Evolutionary conservation across 1,140 invertebrate species (phyloP).

Genomic region (Stegodyphus dumicola): DNA sequence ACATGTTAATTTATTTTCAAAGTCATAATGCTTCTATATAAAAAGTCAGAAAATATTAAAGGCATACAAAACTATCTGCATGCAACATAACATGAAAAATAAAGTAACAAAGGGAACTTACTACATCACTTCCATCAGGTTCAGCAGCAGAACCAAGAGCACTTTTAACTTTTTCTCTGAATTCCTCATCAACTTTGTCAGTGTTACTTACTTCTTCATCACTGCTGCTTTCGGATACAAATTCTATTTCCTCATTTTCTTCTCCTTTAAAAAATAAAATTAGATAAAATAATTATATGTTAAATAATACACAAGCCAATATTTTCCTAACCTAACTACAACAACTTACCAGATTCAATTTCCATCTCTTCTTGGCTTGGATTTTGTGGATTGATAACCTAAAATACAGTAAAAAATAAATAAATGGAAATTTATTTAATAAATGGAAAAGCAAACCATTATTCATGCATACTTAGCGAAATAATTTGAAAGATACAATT

Average conservation of each 20-base stretch:
- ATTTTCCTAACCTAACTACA: neutral
- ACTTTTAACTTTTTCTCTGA: slow-evolving; percentile 28
- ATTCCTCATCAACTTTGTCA: slow-evolving; percentile 23
- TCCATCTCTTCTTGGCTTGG: too few species aligned
- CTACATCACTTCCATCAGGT: slow-evolving; percentile 49
- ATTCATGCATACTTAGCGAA: too few species aligned
- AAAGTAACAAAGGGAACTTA: slow-evolving; percentile 14
- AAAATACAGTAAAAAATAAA: too few species aligned
- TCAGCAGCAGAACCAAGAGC: slow-evolving; percentile 44
- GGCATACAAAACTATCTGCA: neutral
- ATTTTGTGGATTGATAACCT: too few species aligned
- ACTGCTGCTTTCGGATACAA: slow-evolving; percentile 45
- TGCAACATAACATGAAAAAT: neutral
- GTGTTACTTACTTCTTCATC: slow-evolving; percentile 5
- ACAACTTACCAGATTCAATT: neutral
- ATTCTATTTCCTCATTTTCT: slow-evolving; percentile 23
- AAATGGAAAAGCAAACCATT: too few species aligned
- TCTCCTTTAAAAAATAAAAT: slow-evolving; percentile 19
- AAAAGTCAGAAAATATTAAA: neutral
- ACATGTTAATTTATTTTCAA: too few species aligned
- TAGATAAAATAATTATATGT: neutral
- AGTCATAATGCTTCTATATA: too few species aligned
- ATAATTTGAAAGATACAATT: too few species aligned
- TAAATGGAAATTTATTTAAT: too few species aligned
- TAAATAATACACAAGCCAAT: neutral